phyloP scores from a whole-genome alignment of 1,140 invertebrate genomes.

The Drosophila kanapiae region DNA sequence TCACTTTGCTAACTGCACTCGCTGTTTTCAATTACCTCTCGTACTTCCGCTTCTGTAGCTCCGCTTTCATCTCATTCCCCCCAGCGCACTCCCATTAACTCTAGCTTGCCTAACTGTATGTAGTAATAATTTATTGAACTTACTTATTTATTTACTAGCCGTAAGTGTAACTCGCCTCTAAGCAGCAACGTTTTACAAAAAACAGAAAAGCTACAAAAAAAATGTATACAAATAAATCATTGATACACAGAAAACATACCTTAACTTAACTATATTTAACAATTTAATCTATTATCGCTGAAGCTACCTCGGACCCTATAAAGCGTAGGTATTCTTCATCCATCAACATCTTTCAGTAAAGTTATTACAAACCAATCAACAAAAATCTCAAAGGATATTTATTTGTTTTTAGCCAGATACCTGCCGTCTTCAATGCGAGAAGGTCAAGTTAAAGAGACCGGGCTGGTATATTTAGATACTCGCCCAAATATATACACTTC shows the following conservation, averaged over 20 bases:
- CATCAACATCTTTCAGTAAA: too few species aligned
- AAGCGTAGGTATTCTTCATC: too few species aligned
- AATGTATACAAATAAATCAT: slow-evolving; percentile 55
- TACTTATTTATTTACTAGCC: slow-evolving; percentile 71
- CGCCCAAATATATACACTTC: slow-evolving; percentile 5
- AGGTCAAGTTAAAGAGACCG: slow-evolving; percentile 27
- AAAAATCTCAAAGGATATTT: too few species aligned
- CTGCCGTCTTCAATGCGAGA: not conserved
- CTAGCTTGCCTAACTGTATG: slow-evolving; percentile 68
- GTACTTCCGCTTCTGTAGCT: slow-evolving; percentile 51
- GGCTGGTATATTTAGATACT: slow-evolving; percentile 17
- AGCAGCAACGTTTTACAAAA: slow-evolving; percentile 79
- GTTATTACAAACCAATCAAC: too few species aligned
- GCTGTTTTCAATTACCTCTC: slow-evolving; percentile 73
- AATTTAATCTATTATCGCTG: not conserved
- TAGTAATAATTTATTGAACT: slow-evolving; percentile 80
- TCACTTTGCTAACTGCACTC: slow-evolving; percentile 59
- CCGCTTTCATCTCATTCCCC: slow-evolving; percentile 48
- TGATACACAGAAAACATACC: slow-evolving; percentile 18
- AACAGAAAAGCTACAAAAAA: slow-evolving; percentile 77
- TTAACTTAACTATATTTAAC: not conserved
- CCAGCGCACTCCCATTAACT: slow-evolving; percentile 50
- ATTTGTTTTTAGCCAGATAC: too few species aligned
- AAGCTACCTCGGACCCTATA: too few species aligned
- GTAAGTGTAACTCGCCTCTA: slow-evolving; percentile 66